A percentile compares a stretch with the other conserved stretches of the same genome.
Conservation (phyloP, 2,888 invertebrate species). For the Lithophane socia region DNA sequence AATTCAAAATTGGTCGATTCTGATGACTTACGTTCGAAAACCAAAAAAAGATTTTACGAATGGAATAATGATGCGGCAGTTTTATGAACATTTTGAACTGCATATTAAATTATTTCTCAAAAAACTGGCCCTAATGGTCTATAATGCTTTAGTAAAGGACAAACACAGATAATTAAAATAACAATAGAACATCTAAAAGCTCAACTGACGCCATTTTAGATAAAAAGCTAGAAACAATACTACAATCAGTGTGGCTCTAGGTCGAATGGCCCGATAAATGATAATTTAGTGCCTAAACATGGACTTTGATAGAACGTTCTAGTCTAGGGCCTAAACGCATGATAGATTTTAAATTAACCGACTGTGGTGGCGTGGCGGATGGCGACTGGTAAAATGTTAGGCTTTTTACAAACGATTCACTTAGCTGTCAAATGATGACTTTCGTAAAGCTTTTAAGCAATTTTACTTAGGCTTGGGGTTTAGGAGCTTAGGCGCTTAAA, state of each 20-base stretch:
- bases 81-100: not conserved
- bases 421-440: not conserved
- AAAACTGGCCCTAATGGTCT: not conserved
- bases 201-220: constrained; percentile 47
- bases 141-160: not conserved
- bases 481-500: no score
- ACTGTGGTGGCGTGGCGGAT: not conserved
- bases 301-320: constrained; percentile 70
- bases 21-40: not conserved
- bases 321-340: constrained; percentile 40
- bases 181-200: constrained; percentile 37
- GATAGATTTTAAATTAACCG: constrained; percentile 8
- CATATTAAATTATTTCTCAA: not conserved
- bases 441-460: no score
- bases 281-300: constrained; percentile 71
- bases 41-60: not conserved
- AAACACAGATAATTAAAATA: not conserved
- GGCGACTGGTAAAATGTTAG: not conserved
- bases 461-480: no score
- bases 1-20: not conserved
- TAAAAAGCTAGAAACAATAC: constrained; percentile 50
- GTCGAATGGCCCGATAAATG: constrained; percentile 65
- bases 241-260: constrained; percentile 52
- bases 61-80: not conserved
- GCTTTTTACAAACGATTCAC: not conserved